A percentile compares a stretch with the other conserved stretches of the same genome.
Evolutionary conservation across 23 tunicate genomes (phyloP).

Genomic region (Oikopleura albicans): DNA sequence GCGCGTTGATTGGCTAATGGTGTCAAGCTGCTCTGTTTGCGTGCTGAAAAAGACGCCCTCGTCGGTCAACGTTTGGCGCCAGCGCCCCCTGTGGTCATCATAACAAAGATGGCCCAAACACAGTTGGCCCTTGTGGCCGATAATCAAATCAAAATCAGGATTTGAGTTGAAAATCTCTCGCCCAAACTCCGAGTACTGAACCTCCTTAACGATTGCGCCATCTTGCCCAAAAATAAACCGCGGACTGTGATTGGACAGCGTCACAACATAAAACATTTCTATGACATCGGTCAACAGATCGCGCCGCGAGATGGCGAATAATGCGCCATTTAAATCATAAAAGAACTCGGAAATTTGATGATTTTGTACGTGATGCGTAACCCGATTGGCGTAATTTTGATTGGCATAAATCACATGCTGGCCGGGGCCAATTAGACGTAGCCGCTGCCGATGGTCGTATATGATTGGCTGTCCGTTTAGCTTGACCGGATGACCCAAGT

Average conservation of each 20-base stretch:
- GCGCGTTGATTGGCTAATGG: neutral
- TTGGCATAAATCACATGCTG: neutral
- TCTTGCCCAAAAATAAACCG: neutral
- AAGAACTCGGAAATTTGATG: neutral
- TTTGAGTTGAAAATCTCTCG: neutral
- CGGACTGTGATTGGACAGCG: neutral
- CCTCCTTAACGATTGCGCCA: neutral
- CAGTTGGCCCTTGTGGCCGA: neutral
- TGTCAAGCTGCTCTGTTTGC: neutral
- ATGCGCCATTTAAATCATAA: neutral
- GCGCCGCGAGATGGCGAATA: neutral
- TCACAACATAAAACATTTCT: neutral
- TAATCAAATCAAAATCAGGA: neutral
- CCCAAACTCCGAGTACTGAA: neutral
- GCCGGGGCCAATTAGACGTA: neutral
- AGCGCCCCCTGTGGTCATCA: neutral
- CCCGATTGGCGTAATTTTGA: neutral
- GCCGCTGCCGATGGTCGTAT: neutral
- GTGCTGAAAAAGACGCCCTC: neutral
- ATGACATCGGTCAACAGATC: neutral
- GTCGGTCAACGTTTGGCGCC: neutral
- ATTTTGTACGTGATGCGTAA: neutral
- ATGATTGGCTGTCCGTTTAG: neutral
- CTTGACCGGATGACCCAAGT: neutral
- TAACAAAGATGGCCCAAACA: neutral